phyloP scores from a whole-genome alignment of 2,797 vertebrate genomes.

The Parauchenoglanis punctatus region DNA sequence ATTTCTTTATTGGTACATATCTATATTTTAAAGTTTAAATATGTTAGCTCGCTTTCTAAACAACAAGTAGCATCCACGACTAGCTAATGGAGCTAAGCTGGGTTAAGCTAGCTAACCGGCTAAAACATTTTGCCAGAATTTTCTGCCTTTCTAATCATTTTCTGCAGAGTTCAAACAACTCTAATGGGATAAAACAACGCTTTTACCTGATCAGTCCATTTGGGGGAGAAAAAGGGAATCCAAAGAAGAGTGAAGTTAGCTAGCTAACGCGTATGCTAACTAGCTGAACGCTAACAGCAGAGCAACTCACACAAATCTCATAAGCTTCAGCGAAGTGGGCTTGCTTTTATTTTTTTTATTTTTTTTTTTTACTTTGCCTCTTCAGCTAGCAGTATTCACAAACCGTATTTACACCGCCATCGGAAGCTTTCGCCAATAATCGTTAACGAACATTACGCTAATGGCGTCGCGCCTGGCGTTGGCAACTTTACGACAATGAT shows the following conservation, averaged over 20 bases:
- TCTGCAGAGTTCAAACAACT: background rate
- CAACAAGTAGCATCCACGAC: conserved; percentile 30
- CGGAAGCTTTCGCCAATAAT: background rate
- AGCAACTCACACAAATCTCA: conserved; percentile 33
- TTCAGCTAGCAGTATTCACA: conserved; percentile 40
- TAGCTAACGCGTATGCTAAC: conserved; percentile 64
- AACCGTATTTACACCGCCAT: background rate
- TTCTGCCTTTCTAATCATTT: too few relatives aligned
- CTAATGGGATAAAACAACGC: background rate
- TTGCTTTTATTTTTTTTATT: conserved; percentile 2
- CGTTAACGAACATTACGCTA: background rate
- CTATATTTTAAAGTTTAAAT: background rate
- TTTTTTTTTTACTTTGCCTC: background rate
- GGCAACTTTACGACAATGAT: background rate
- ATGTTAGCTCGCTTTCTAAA: background rate
- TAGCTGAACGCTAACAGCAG: conserved; percentile 37
- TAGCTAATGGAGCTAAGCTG: background rate
- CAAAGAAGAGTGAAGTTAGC: conserved; percentile 58
- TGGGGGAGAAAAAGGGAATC: conserved; percentile 53
- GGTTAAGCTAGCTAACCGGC: conserved; percentile 17
- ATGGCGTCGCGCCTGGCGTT: background rate
- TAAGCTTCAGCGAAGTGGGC: conserved; percentile 24
- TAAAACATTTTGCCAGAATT: background rate
- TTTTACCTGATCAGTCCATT: conserved; percentile 55
- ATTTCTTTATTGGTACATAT: too few relatives aligned